These are phyloP conservation scores for Poeciliopsis paucimaculata DNA, from an alignment of 2,797 vertebrate species.

Conservation along the genomic window DNA sequence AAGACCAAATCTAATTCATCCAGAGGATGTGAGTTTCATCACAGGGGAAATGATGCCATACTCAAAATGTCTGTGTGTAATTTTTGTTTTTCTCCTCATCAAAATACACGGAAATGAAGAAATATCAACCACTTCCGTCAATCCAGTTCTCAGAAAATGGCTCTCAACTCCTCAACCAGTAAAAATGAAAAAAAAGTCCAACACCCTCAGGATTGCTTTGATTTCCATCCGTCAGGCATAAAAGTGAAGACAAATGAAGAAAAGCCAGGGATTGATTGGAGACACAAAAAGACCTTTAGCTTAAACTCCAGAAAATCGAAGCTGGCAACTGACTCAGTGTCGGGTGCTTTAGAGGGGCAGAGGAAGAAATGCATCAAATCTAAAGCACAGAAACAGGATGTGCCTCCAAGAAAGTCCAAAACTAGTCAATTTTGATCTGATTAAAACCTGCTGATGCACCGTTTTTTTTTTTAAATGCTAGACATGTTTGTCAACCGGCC, in stretches of 20 bases:
- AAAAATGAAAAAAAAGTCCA: not conserved
- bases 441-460: not conserved
- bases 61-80: not conserved
- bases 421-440: conserved; percentile 21
- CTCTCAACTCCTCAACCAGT: conserved; percentile 24
- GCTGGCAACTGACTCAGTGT: conserved; percentile 14
- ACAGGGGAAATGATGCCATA: conserved; percentile 9
- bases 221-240: conserved; percentile 36
- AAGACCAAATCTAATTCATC: not conserved
- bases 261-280: conserved; percentile 13
- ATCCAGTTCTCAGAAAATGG: not conserved
- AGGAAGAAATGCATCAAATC: conserved; percentile 1
- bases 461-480: not conserved
- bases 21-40: not conserved
- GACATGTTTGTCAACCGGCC: not conserved
- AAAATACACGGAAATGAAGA: conserved; percentile 3
- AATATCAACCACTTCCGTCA: conserved; percentile 7
- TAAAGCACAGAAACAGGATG: not conserved
- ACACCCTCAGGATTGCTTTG: conserved; percentile 25
- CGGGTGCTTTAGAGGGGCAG: not conserved
- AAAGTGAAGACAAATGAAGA: conserved; percentile 36
- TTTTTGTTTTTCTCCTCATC: not conserved
- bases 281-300: conserved; percentile 13
- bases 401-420: conserved; percentile 11
- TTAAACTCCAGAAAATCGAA: conserved; percentile 38